These are phyloP conservation scores for Nemotelus nigrinus DNA, from an alignment of 2,888 invertebrate species.

Conservation along the genomic window DNA sequence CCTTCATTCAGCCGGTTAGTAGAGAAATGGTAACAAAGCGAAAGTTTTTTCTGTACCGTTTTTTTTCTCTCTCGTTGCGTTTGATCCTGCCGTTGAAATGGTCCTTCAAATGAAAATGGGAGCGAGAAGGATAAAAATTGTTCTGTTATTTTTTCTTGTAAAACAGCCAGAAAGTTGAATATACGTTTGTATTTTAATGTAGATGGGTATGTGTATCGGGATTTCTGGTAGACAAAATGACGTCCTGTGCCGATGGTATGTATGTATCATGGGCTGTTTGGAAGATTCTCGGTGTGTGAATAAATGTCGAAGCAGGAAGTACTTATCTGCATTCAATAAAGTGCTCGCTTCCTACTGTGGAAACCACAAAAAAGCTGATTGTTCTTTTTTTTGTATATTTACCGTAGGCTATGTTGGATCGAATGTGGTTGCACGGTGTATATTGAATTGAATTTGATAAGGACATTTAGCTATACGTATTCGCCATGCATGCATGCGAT, in stretches of 20 bases:
- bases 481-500: too few relatives aligned
- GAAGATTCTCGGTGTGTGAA: background rate
- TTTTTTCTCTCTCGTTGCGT: too few relatives aligned
- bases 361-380: slow-evolving; percentile 35
- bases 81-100: too few relatives aligned
- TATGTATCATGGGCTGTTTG: background rate
- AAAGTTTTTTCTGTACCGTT: slow-evolving; percentile 1
- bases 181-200: too few relatives aligned
- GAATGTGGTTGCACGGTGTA: too few relatives aligned
- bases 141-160: background rate
- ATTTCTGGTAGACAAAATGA: background rate
- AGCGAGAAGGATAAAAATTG: slow-evolving; percentile 10
- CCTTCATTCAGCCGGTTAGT: background rate
- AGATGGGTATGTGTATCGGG: too few relatives aligned
- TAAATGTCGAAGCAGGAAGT: slow-evolving; percentile 38
- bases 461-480: too few relatives aligned
- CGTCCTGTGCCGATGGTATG: slow-evolving; percentile 6
- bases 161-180: background rate
- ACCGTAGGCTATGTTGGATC: too few relatives aligned
- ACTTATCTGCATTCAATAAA: slow-evolving; percentile 27
- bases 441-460: too few relatives aligned
- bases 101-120: slow-evolving; percentile 6
- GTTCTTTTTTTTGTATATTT: background rate
- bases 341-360: slow-evolving; percentile 41
- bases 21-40: slow-evolving; percentile 4